phyloP scores from a whole-genome alignment of 2,113 vertebrate species.

The Taxidea taxus region DNA sequence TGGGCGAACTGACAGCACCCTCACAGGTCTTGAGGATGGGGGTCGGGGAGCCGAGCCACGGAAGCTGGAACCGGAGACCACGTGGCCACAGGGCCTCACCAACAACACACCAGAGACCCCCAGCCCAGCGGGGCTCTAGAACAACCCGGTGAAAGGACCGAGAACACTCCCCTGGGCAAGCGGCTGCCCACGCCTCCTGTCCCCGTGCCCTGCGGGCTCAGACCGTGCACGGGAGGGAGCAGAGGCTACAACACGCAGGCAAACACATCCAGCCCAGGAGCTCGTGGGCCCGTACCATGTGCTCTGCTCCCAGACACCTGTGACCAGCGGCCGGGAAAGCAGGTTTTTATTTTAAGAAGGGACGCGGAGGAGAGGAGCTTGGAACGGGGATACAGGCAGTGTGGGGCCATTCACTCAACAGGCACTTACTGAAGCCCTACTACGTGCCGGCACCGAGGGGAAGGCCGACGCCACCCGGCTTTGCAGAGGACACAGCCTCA shows the following conservation, averaged over 20 bases:
- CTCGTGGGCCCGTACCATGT: fast-evolving
- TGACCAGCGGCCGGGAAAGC: fast-evolving
- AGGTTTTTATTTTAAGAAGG: background rate
- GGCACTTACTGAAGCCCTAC: background rate
- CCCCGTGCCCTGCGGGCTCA: background rate
- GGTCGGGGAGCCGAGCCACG: background rate
- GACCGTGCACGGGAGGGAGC: fast-evolving
- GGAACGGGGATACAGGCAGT: no score
- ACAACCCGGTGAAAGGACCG: fast-evolving
- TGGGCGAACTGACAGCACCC: fast-evolving
- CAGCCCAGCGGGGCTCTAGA: fast-evolving
- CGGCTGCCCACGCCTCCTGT: fast-evolving
- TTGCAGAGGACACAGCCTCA: background rate
- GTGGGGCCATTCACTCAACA: background rate
- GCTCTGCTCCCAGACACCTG: fast-evolving
- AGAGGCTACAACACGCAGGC: fast-evolving
- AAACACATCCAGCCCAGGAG: fast-evolving
- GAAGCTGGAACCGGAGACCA: background rate
- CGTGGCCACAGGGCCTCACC: fast-evolving
- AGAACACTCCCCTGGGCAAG: fast-evolving
- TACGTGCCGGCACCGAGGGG: fast-evolving
- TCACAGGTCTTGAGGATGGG: fast-evolving
- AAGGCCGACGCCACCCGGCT: background rate
- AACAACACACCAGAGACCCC: fast-evolving
- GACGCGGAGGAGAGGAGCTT: background rate